phyloP scores from a whole-genome alignment of 1,140 invertebrate genomes.

The Triops longicaudatus region DNA sequence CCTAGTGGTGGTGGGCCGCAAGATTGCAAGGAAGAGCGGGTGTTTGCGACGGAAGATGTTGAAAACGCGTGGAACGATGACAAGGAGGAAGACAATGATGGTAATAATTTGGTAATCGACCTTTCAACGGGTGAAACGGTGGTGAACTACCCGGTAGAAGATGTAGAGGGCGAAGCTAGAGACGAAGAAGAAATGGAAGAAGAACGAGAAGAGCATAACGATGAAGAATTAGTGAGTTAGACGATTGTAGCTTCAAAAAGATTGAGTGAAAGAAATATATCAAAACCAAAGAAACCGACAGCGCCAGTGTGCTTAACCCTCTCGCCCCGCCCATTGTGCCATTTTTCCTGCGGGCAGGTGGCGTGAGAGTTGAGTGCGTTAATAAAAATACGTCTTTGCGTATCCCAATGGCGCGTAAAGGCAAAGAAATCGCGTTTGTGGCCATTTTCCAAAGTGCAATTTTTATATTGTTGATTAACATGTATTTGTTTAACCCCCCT shows the following conservation, averaged over 20 bases:
- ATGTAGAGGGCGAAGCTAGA: not conserved
- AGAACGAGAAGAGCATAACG: not conserved
- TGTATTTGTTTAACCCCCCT: not conserved
- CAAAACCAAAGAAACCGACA: not conserved
- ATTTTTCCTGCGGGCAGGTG: not conserved
- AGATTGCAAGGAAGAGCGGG: not conserved
- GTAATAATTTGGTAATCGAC: not conserved
- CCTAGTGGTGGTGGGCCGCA: not conserved
- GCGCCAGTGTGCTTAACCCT: not conserved
- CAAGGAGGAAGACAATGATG: not conserved
- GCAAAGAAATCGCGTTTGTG: not conserved
- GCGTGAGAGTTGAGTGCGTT: not conserved
- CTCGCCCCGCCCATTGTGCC: not conserved
- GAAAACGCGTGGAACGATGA: not conserved
- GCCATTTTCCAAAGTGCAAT: conserved; percentile 9
- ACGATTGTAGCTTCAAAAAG: too few relatives aligned
- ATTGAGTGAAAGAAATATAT: not conserved
- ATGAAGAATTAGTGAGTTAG: not conserved
- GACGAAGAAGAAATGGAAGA: not conserved
- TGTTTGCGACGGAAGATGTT: not conserved
- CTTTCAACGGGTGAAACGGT: not conserved
- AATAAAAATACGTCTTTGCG: too few relatives aligned
- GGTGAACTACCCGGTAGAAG: not conserved
- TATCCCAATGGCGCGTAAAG: too few relatives aligned
- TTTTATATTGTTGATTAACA: not conserved